Base-by-base conservation (phyloP, 2,888 invertebrate species). In the Scrobipalpa atriplicella region DNA sequence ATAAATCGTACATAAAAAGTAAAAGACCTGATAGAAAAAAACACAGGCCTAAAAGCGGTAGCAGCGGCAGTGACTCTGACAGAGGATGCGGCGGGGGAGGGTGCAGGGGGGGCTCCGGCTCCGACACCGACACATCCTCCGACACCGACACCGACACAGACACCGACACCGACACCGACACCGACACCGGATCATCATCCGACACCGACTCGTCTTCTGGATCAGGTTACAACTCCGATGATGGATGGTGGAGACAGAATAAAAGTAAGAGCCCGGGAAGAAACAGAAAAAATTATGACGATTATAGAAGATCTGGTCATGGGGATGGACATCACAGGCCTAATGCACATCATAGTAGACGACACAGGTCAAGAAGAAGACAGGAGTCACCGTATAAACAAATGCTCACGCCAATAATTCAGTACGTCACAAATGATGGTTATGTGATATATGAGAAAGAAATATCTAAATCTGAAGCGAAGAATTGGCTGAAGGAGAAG, bases 401-500 rank as follows among this genome's bases (percentile, higher is more conserved):
- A 8, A 60, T 87, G 1, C 70, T 91, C 0, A 90, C 89, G 13
- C 91, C 91, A 0, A 77, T 91, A 10, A 72, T 92, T 1, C 91
- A 92, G 67, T 92, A 92, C 62, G 89, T 92, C 0, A 91, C 89
- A 0, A 89, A 89, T 64, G 90, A 91, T 66, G 91, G 91, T 0
- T 91, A 90, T 67, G 91, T 92, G 0, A 87, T 92, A 70, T 92
- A 80, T 71, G 90, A 92, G 71, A 91, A 89, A 72, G 77, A 83
- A 52, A 90, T 92, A 65, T 78, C 86, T 1, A 87, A 85, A 70
- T 78, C 72, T 5, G 90, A 92, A 78, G 91, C 91, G 0, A 86
- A 82, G 13, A 81, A 86, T 69, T 92, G 91, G 91, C 67, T 86
- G 18, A 77, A 72, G 54, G 72, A 72, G 6, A 83, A 80, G 67